A percentile compares a stretch with the other conserved stretches of the same genome.
Conservation (phyloP, 1,140 invertebrate species). For the Drosophila fuyamai region DNA sequence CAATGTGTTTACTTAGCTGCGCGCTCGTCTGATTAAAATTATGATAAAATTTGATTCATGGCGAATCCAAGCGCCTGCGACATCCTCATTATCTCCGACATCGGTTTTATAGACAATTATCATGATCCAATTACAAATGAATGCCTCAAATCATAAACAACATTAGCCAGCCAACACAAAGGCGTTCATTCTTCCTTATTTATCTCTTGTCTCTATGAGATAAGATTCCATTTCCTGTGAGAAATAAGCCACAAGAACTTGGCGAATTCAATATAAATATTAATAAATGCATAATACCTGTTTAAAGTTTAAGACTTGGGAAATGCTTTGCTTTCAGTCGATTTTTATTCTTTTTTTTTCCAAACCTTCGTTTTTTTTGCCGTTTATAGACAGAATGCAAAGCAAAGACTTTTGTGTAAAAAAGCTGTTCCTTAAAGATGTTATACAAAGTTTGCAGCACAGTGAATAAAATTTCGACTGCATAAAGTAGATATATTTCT, state of each 20-base stretch:
- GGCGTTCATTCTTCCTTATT: constrained; percentile 36
- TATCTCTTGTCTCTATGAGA: constrained; percentile 32
- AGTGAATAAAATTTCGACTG: too few relatives aligned
- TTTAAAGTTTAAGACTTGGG: too few relatives aligned
- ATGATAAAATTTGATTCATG: constrained; percentile 47
- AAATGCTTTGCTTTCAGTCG: too few relatives aligned
- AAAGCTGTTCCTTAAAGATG: too few relatives aligned
- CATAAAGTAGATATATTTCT: too few relatives aligned
- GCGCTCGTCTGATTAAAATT: not conserved
- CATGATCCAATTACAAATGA: constrained; percentile 54
- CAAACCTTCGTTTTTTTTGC: too few relatives aligned
- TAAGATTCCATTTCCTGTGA: constrained; percentile 53
- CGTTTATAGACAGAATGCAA: too few relatives aligned
- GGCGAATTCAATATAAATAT: not conserved
- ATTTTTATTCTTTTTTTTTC: too few relatives aligned
- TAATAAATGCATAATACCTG: too few relatives aligned
- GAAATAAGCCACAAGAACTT: constrained; percentile 3
- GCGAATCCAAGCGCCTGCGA: not conserved
- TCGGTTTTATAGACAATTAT: constrained; percentile 29
- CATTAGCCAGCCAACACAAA: constrained; percentile 42
- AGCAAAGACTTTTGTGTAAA: too few relatives aligned
- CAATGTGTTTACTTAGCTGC: constrained; percentile 63
- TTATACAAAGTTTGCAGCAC: too few relatives aligned
- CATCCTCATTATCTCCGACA: constrained; percentile 1
- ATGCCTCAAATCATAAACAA: constrained; percentile 41